phyloP scores from a whole-genome alignment of 1,140 invertebrate species.

The Oncopeltus fasciatus region DNA sequence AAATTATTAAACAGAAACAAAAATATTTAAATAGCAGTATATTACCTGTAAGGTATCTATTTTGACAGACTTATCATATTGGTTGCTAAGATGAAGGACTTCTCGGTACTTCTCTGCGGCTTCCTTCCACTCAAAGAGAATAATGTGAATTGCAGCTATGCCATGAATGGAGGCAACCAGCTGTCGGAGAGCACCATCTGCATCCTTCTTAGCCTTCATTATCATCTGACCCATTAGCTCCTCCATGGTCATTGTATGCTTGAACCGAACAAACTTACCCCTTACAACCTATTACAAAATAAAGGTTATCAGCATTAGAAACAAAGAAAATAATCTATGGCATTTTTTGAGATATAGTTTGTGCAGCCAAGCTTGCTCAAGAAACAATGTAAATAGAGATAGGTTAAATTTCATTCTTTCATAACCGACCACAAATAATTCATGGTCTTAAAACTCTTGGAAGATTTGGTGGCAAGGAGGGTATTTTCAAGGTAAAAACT shows the following conservation, averaged over 20 bases:
- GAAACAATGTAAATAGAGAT: no score
- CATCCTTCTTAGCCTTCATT: constrained; percentile 44
- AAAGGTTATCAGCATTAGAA: background rate
- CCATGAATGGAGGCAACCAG: constrained; percentile 51
- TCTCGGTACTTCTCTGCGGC: constrained; percentile 46
- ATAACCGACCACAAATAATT: no score
- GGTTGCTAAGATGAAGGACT: constrained; percentile 38
- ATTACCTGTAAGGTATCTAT: constrained; percentile 41
- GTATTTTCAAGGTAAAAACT: no score
- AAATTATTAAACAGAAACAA: no score
- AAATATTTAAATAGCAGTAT: no score
- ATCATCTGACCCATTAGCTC: constrained; percentile 50
- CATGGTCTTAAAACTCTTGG: no score
- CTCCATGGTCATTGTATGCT: constrained; percentile 48
- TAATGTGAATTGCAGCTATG: constrained; percentile 46
- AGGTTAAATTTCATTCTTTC: no score
- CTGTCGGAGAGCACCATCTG: constrained; percentile 47
- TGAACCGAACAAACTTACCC: constrained; percentile 41
- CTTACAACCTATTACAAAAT: constrained; percentile 33
- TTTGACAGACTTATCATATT: constrained; percentile 36
- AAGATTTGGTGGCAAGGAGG: no score
- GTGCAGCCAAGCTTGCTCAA: no score
- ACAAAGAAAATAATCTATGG: background rate
- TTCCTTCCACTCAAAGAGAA: constrained; percentile 35
- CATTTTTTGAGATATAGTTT: background rate